Evolutionary conservation across 2,797 vertebrate genomes (phyloP), one percentile per base, ranked within the genome.

Genomic region (Peromyscus eremicus): DNA sequence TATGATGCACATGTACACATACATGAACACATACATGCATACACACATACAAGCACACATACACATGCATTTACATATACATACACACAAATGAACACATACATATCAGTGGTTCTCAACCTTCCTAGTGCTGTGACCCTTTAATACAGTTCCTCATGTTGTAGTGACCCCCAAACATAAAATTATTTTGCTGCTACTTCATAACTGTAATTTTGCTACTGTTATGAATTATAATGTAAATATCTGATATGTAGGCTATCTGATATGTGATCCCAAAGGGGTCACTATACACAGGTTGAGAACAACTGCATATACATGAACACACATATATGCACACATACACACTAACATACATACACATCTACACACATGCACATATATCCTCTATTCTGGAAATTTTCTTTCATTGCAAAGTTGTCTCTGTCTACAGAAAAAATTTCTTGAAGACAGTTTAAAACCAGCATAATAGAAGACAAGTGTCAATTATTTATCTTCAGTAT

Each of bases 381-480:
- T 82, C 71, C 86, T 73, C 49, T 89, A 96, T 34, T 32, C n/a
- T 94, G 77, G 88, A 96, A 97, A 83, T 86, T 70, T 84, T 66
- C 57, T 70, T 98, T 97, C 96, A 94, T 95, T 95, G 68, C 92
- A 85, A 95, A 97, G 60, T 90, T 95, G 79, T 96, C 87, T 95
- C 94, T 94, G 96, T 89, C 89, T 97, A 97, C 92, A 97, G 93
- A 96, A 96, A 85, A 96, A 52, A 77, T 79, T 93, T 97, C 95
- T 97, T 87, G 6, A 46, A 96, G 92, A 94, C 12, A 94, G 62
- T 40, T 96, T 93, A 96, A 93, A 96, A 91, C 49, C 70, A 90
- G 90, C 89, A 88, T 82, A 70, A 93, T 79, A 91, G 52, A 60
- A 89, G 40, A 79, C 57, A 77, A 82, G 88, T 94, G 91, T 96